phyloP scores from a whole-genome alignment of 1,140 invertebrate genomes.

The Drosophila sucinea region DNA sequence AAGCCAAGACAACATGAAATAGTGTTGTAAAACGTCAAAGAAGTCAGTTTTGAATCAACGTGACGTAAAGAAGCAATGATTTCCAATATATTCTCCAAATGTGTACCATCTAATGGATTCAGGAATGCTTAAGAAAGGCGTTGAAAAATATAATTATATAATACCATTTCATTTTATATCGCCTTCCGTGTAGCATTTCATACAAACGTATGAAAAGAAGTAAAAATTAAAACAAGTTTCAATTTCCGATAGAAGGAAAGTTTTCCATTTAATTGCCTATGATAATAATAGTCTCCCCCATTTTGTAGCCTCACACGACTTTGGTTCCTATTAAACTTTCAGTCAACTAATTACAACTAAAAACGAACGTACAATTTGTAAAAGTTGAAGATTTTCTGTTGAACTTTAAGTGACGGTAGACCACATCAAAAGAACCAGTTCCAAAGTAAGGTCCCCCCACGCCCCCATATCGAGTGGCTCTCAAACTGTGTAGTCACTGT shows the following conservation, averaged over 20 bases:
- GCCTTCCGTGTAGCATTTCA: too few species aligned
- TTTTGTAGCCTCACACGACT: not conserved
- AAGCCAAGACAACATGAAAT: too few species aligned
- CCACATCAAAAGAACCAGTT: conserved; percentile 11
- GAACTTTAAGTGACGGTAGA: conserved; percentile 28
- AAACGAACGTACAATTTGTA: conserved; percentile 37
- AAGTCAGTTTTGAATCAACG: too few species aligned
- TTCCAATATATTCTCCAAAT: too few species aligned
- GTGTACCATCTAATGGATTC: too few species aligned
- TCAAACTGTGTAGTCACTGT: conserved; percentile 32
- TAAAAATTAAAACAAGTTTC: not conserved
- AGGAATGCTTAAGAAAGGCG: too few species aligned
- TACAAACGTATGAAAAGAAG: too few species aligned
- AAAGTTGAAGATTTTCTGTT: conserved; percentile 41
- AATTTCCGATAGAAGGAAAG: not conserved
- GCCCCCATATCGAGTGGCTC: conserved; percentile 21
- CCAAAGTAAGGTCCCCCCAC: not conserved
- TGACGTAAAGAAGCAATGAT: too few species aligned
- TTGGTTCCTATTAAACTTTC: conserved; percentile 3
- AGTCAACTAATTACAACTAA: conserved; percentile 15
- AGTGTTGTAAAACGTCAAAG: too few species aligned
- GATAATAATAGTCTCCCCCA: not conserved
- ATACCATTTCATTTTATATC: too few species aligned
- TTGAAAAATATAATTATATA: too few species aligned
- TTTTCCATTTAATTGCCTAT: not conserved